Evolutionary conservation across 53 echinoderm and acorn worm species (phyloP), one percentile per base, ranked within the genome.

Genomic region (Patiria pectinifera): DNA sequence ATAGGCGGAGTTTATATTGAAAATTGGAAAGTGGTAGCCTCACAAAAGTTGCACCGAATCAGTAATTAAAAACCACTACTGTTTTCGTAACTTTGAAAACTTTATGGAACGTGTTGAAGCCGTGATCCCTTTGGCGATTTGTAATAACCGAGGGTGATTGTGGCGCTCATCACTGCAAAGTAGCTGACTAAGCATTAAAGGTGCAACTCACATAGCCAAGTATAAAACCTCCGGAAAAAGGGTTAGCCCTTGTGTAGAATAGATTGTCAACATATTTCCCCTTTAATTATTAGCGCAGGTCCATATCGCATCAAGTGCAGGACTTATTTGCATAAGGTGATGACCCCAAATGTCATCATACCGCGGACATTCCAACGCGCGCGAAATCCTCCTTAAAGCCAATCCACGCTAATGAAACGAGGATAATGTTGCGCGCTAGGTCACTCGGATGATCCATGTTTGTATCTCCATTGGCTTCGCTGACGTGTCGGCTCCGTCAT

Each of bases 401-500:
- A 16, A 59, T 82, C 53, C 21, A 58, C 19, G 59, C 23, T 82
- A 82, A 82, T 82, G 82, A 82, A 59, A 82, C 82, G 7, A 82
- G 82, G 82, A 82, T 82, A 45, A 48, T 18, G 82, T 82, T 82
- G 59, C 82, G 47, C 16, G 22, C 18, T 3, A 45, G n/a, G 53
- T 45, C 80, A 47, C 9, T 80, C 47, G 45, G 13, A 47, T 80
- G 80, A 80, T 80, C 48, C 80, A 14, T 25, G 45, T 46, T 21
- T 82, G 82, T 15, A 15, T 48, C 59, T 48, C 59, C 4, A 22
- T 53, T 24, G 59, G 53, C 16, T 23, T 0, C 11, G 66, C 14
- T 45, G 84, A 84, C 84, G 84, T 19, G 6, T 15, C 84, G 21
- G 7, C 62, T 84, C 44, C 84, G 43, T 84, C 84, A 66, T 24